Evolutionary conservation across 2,113 vertebrate species (phyloP).

Genomic region (Zeus faber): DNA sequence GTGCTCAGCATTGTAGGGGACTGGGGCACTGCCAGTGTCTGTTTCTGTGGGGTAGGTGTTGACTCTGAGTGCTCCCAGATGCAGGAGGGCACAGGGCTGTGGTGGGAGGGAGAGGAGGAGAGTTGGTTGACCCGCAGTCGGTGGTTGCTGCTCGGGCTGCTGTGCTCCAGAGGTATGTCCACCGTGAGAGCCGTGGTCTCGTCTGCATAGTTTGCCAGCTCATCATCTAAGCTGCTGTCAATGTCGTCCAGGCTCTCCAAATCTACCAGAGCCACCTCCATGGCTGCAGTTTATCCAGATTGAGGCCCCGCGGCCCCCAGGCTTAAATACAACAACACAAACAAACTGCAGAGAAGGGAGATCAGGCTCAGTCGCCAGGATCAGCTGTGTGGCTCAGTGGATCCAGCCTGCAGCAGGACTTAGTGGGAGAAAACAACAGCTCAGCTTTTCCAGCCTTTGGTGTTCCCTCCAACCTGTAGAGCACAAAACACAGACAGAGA

Average conservation of each 20-base stretch:
- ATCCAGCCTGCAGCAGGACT: conserved; percentile 8
- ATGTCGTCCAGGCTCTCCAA: conserved; percentile 83
- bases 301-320: conserved; percentile 33
- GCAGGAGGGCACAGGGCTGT: conserved; percentile 36
- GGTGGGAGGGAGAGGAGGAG: conserved; percentile 26
- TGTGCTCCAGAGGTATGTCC: conserved; percentile 55
- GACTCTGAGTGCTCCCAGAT: conserved; percentile 55
- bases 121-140: conserved; percentile 17
- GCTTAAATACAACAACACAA: conserved; percentile 16
- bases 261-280: conserved; percentile 90
- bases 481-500: conserved; percentile 31
- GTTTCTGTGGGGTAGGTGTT: conserved; percentile 37
- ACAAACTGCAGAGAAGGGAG: background rate
- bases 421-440: conserved; percentile 9
- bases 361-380: conserved; percentile 9
- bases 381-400: conserved; percentile 11
- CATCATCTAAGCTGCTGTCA: conserved; percentile 57
- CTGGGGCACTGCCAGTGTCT: conserved; percentile 35
- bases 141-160: conserved; percentile 34
- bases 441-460: conserved; percentile 1
- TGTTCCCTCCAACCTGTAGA: conserved; percentile 35
- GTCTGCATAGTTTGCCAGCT: conserved; percentile 73
- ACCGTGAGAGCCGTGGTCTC: conserved; percentile 65
- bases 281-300: conserved; percentile 71
- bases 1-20: conserved; percentile 52